Base-by-base conservation (phyloP, 37 sponge, comb jelly and placozoan genomes). In the Petrosia ficiformis region DNA sequence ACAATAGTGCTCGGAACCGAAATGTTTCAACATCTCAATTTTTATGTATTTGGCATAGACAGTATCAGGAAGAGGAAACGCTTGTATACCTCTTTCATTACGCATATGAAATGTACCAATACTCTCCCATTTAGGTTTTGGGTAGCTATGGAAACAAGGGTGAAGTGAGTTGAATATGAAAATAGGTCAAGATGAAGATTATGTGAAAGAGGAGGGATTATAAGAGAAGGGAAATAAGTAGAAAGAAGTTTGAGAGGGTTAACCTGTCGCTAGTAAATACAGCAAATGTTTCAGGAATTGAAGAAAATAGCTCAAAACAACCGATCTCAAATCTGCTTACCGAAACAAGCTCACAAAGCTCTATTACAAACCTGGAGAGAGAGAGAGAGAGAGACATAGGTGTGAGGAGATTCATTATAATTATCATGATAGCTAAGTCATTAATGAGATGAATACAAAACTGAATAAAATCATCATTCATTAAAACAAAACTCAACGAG, bases 241-340 rank as follows among this genome's bases (percentile, higher is more conserved):
- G 54, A 48, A 14, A 48, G 54, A 48, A n/a, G n/a, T n/a, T n/a
- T n/a, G n/a, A n/a, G n/a, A n/a, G n/a, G 28, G 30, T 75, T 28
- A 65, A 90, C 97, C 94, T 82, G 6, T 89, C 84, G 69, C 82
- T 73, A 42, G 56, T 80, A 69, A 68, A 90, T 24, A 96, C 82
- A 3, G 68, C 52, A 70, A 96, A 93, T 61, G 64, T 74, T 67
- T 93, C 58, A 0, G 94, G 97, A n/a, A 84, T 77, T 28, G 97
- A 96, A 6, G 94, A 89, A 73, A 96, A 96, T 37, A 96, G 89
- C 71, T 96, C 97, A 72, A 93, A 87, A 39, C 75, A 84, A 14
- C 90, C 91, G 6, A 96, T 80, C 81, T 93, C 94, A 5, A 96
- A 41, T 5, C 79, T 82, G 10, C 78, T 78, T 0, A 96, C 80